Evolutionary conservation across 2,113 vertebrate genomes (phyloP).

Genomic region (Chitala chitala): DNA sequence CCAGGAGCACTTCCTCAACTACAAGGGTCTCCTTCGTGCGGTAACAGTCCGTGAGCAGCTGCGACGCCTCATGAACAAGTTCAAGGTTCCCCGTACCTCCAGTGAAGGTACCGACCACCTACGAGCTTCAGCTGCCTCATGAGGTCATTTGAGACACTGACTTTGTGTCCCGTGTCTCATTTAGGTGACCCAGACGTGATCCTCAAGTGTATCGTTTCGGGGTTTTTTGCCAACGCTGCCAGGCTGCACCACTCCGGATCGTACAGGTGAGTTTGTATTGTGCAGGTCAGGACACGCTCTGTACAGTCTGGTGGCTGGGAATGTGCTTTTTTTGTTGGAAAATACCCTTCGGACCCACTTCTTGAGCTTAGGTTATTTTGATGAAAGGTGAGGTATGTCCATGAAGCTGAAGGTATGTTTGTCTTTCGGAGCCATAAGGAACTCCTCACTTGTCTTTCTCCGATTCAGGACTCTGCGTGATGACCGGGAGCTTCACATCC

Average conservation of each 20-base stretch:
- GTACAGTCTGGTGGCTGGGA: too few species aligned
- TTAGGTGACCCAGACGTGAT: constrained; percentile 94
- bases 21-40: constrained; percentile 89
- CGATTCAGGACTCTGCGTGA: constrained; percentile 84
- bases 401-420: too few species aligned
- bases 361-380: too few species aligned
- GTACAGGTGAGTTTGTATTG: constrained; percentile 70
- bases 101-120: constrained; percentile 75
- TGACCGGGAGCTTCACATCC: constrained; percentile 90
- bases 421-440: too few species aligned
- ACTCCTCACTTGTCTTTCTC: neutral
- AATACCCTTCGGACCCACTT: neutral
- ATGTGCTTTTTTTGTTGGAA: too few species aligned
- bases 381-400: too few species aligned
- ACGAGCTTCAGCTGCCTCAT: neutral
- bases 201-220: constrained; percentile 86
- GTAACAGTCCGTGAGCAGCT: constrained; percentile 88
- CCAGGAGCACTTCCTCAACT: constrained; percentile 93
- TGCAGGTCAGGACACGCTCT: neutral
- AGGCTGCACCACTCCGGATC: constrained; percentile 91
- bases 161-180: neutral
- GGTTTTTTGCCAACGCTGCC: constrained; percentile 94
- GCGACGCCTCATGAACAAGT: constrained; percentile 89
- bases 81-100: constrained; percentile 88
- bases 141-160: neutral